Percentiles rank a stretch among this genome's conserved stretches.
These are phyloP conservation scores for Pelagia noctiluca DNA, from an alignment of 30 jellyfish, hydroid and myxozoan genomes.

Conservation along the genomic window DNA sequence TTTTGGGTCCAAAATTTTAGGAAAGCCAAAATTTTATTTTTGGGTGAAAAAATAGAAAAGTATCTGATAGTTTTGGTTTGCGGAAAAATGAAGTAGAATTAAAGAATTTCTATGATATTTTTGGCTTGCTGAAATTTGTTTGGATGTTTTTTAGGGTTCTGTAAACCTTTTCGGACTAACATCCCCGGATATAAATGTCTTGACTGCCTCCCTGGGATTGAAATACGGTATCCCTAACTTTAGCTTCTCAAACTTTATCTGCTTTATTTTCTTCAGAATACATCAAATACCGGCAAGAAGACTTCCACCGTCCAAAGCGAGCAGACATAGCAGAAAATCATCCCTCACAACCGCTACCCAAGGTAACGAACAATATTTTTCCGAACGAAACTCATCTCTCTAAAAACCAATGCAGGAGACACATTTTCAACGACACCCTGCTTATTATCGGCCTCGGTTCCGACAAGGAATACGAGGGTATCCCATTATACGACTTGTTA, in stretches of 20 bases:
- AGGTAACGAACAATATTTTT: slow-evolving; percentile 15
- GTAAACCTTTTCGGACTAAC: no score
- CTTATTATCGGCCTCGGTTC: slow-evolving; percentile 75
- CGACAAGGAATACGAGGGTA: slow-evolving; percentile 82
- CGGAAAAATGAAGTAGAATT: no score
- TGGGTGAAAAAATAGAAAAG: no score
- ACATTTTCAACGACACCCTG: slow-evolving; percentile 71
- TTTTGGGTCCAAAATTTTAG: no score
- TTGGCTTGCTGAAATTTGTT: no score
- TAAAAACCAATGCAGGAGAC: slow-evolving; percentile 44
- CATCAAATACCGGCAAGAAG: slow-evolving; percentile 20
- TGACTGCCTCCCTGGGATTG: no score
- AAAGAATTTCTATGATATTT: no score
- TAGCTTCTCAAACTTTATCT: no score
- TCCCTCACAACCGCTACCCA: slow-evolving; percentile 12
- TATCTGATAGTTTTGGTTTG: no score
- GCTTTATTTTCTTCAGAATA: slow-evolving; percentile 28
- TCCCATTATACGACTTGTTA: slow-evolving; percentile 84
- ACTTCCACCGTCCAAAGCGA: slow-evolving; percentile 15
- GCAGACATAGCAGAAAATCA: neutral
- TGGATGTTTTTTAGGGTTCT: no score
- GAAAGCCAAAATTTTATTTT: no score
- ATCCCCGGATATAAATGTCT: neutral
- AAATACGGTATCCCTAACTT: no score
- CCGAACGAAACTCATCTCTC: neutral